Percentiles rank a stretch among this genome's conserved stretches.
Evolutionary conservation across 2,113 vertebrate genomes (phyloP).

Genomic region (Gnathonemus echidnorhynchus): DNA sequence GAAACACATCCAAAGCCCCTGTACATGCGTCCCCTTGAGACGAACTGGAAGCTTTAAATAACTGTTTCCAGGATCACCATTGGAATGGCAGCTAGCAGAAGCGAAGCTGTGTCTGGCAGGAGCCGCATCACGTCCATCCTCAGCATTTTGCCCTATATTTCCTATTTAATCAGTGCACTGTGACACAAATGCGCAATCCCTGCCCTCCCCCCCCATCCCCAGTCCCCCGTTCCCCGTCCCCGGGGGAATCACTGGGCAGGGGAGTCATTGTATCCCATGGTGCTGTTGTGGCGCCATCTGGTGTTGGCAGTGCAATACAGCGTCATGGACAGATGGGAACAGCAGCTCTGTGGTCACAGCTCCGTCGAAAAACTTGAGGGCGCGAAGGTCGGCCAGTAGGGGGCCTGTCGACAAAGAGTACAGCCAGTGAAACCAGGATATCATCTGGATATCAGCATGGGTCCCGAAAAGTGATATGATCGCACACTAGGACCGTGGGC

Average conservation of each 20-base stretch:
- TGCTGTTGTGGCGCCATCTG: constrained; percentile 5
- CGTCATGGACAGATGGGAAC: constrained; percentile 83
- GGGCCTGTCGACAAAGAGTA: constrained; percentile 51
- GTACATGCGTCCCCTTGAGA: neutral
- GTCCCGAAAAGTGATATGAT: neutral
- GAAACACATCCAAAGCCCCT: neutral
- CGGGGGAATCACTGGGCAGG: neutral
- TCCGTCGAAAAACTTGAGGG: constrained; percentile 73
- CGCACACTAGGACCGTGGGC: neutral
- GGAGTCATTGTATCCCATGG: neutral
- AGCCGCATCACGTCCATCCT: neutral
- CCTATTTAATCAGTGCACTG: neutral
- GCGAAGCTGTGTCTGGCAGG: neutral
- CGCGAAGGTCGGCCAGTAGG: constrained; percentile 68
- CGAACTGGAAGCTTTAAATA: neutral
- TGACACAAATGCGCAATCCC: too few relatives aligned
- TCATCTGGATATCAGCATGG: neutral
- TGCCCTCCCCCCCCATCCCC: neutral
- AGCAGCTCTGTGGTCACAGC: constrained; percentile 57
- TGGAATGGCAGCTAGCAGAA: neutral
- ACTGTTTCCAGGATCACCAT: neutral
- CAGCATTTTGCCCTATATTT: neutral
- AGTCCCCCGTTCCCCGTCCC: neutral
- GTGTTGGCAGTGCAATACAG: constrained; percentile 68
- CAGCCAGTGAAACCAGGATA: neutral